Evolutionary conservation across 1,140 invertebrate species (phyloP).

Genomic region (Leguminivora glycinivorella): DNA sequence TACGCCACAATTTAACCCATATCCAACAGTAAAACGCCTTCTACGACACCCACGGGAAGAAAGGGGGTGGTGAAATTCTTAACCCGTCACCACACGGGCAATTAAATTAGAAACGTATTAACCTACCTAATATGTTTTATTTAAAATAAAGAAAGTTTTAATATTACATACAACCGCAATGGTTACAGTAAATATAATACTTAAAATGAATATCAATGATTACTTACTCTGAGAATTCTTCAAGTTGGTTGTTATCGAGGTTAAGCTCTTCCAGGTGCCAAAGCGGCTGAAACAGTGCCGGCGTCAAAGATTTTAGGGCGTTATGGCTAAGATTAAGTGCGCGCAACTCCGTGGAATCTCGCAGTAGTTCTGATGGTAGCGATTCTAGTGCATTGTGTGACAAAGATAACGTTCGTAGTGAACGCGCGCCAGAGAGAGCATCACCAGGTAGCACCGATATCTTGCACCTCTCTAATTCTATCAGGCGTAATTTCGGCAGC

Average conservation of each 20-base stretch:
- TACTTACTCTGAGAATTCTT: neutral
- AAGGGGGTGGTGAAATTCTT: too few species aligned
- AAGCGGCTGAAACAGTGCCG: neutral
- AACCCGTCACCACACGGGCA: too few species aligned
- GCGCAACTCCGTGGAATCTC: neutral
- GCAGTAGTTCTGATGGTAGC: neutral
- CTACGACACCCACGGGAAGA: too few species aligned
- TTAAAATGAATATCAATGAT: neutral
- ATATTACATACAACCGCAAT: neutral
- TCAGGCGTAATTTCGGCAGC: neutral
- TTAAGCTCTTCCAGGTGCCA: constrained; percentile 1
- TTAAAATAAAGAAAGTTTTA: too few species aligned
- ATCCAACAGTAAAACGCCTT: too few species aligned
- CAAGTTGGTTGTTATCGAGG: neutral
- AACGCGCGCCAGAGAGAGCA: neutral
- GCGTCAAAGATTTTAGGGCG: neutral
- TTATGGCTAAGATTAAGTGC: neutral
- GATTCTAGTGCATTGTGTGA: constrained; percentile 4
- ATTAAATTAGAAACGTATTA: too few species aligned
- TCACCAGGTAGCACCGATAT: neutral
- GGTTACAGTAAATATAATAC: too few species aligned
- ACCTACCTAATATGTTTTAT: too few species aligned
- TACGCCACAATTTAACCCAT: too few species aligned
- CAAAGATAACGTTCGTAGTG: neutral
- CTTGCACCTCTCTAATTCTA: neutral